Conservation (phyloP, 2,113 vertebrate genomes). For the Reinhardtius hippoglossoides region DNA sequence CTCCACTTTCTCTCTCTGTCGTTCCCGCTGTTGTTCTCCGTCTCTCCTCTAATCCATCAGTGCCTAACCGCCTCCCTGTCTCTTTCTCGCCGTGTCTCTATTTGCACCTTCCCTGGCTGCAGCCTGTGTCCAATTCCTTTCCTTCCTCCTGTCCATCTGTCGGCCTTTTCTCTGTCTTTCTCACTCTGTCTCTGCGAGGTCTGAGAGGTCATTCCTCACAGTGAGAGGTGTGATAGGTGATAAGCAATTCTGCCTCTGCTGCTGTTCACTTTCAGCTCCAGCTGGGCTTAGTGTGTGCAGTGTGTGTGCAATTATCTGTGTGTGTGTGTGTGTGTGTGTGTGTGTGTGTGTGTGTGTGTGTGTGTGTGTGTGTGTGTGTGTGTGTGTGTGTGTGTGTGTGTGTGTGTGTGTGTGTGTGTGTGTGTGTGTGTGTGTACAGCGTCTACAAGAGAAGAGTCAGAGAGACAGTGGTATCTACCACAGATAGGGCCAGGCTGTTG, state of each 20-base stretch:
- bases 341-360: slow-evolving; percentile 2
- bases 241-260: slow-evolving; percentile 58
- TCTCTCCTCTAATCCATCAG: slow-evolving; percentile 53
- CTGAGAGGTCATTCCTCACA: slow-evolving; percentile 42
- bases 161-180: slow-evolving; percentile 29
- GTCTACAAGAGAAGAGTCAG: slow-evolving; percentile 32
- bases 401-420: slow-evolving; percentile 10
- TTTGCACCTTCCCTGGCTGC: slow-evolving; percentile 46
- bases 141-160: slow-evolving; percentile 50
- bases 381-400: slow-evolving; percentile 7
- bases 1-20: slow-evolving; percentile 27
- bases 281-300: slow-evolving; percentile 18
- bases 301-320: not conserved
- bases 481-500: slow-evolving; percentile 56
- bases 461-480: slow-evolving; percentile 63
- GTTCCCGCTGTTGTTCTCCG: slow-evolving; percentile 31
- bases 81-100: slow-evolving; percentile 42
- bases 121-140: slow-evolving; percentile 44
- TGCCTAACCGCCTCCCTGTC: slow-evolving; percentile 37
- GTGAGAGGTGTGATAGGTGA: slow-evolving; percentile 64
- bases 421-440: not conserved
- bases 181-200: slow-evolving; percentile 19
- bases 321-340: slow-evolving; percentile 9
- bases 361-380: slow-evolving; percentile 30
- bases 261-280: slow-evolving; percentile 52